A percentile compares a stretch with the other conserved stretches of the same genome.
phyloP scores from a whole-genome alignment of 1,140 invertebrate genomes.

The Monochamus saltuarius region DNA sequence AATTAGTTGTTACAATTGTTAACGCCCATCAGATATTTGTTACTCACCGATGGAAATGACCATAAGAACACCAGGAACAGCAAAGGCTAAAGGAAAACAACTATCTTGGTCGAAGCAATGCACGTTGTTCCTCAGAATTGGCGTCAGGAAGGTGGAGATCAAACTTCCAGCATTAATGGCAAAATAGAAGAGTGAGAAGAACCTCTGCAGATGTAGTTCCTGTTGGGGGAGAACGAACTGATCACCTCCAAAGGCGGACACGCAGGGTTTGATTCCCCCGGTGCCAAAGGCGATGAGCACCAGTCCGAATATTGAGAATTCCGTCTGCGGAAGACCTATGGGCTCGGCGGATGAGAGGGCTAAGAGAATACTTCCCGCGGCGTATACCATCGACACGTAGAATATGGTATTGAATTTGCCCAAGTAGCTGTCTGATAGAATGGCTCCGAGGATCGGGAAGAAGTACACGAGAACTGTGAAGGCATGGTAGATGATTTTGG shows the following conservation, averaged over 20 bases:
- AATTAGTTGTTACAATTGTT: too few species aligned
- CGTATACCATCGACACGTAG: constrained; percentile 86
- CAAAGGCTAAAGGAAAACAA: constrained; percentile 91
- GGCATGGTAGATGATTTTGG: constrained; percentile 80
- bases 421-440: constrained; percentile 82
- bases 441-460: constrained; percentile 82
- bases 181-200: constrained; percentile 94
- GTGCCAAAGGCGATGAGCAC: constrained; percentile 85
- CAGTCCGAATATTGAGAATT: constrained; percentile 76
- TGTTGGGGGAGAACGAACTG: constrained; percentile 85
- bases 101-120: constrained; percentile 77
- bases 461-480: constrained; percentile 87
- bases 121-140: constrained; percentile 79
- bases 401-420: constrained; percentile 89
- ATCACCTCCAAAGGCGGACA: constrained; percentile 95
- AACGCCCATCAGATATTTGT: too few species aligned
- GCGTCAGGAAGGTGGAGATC: constrained; percentile 87
- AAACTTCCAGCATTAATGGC: constrained; percentile 90
- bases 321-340: constrained; percentile 54
- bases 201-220: constrained; percentile 72
- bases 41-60: constrained; percentile 72
- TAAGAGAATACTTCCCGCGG: constrained; percentile 78
- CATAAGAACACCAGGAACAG: constrained; percentile 87
- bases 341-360: constrained; percentile 67
- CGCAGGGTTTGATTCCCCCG: constrained; percentile 97